phyloP scores from a whole-genome alignment of 2,888 invertebrate genomes.

The Antitype chi region DNA sequence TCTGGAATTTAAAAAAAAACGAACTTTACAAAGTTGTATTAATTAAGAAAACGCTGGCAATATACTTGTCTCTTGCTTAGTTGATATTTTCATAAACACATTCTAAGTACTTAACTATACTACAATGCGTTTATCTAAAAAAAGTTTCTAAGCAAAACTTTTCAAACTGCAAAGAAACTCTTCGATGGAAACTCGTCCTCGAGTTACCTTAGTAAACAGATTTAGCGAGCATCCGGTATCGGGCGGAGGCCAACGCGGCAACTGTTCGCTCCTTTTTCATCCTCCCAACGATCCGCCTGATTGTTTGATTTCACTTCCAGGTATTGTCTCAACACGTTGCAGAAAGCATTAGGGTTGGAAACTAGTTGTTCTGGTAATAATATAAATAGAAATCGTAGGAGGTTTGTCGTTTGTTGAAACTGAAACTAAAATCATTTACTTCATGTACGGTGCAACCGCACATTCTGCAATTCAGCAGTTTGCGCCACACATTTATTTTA shows the following conservation, averaged over 20 bases:
- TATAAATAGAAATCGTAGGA: background rate
- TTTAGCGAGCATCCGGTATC: conserved; percentile 66
- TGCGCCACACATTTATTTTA: too few relatives aligned
- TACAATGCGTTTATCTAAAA: background rate
- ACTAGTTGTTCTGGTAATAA: too few relatives aligned
- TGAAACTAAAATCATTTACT: too few relatives aligned
- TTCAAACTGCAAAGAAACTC: background rate
- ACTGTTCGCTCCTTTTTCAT: conserved; percentile 53
- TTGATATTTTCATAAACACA: background rate
- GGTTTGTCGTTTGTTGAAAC: too few relatives aligned
- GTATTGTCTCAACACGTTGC: conserved; percentile 13
- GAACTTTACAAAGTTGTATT: too few relatives aligned
- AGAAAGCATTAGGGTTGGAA: background rate
- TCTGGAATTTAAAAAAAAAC: too few relatives aligned
- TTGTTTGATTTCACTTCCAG: conserved; percentile 47
- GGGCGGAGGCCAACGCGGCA: conserved; percentile 72
- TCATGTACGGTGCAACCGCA: too few relatives aligned
- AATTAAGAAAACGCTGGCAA: too few relatives aligned
- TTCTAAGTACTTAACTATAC: background rate
- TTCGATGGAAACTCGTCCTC: conserved; percentile 31
- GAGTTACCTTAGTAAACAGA: conserved; percentile 60
- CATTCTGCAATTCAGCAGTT: too few relatives aligned
- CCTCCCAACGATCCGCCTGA: conserved; percentile 34
- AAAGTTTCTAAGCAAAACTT: background rate
- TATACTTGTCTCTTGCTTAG: too few relatives aligned